phyloP scores from a whole-genome alignment of 2,113 vertebrate species.

The Scomber japonicus region DNA sequence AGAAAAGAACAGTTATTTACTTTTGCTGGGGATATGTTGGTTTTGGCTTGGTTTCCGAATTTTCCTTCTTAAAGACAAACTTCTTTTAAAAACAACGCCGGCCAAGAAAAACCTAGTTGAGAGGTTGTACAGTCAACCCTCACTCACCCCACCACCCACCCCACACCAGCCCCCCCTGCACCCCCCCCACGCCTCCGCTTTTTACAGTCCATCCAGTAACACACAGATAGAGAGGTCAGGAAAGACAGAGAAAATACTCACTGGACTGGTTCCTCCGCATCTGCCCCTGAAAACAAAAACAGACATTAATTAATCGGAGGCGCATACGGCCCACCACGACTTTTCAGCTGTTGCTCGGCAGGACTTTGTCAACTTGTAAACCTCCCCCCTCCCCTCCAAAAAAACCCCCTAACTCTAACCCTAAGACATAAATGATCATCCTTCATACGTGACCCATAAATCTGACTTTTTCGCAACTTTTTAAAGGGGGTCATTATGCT shows the following conservation, averaged over 20 bases:
- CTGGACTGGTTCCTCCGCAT: constrained; percentile 95
- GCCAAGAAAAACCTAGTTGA: constrained; percentile 73
- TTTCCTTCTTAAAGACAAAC: constrained; percentile 64
- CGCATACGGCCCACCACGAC: constrained; percentile 2
- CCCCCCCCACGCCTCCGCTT: background rate
- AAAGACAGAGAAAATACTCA: constrained; percentile 87
- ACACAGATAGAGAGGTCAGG: constrained; percentile 51
- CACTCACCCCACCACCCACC: background rate
- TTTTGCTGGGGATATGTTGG: constrained; percentile 70
- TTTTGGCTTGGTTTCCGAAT: constrained; percentile 69
- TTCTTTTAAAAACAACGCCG: constrained; percentile 67
- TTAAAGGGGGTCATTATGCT: constrained; percentile 1
- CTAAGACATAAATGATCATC: background rate
- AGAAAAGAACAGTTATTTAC: constrained; percentile 64
- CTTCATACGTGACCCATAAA: background rate
- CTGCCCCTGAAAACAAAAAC: constrained; percentile 89
- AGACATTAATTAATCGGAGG: constrained; percentile 75
- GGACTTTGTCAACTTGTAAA: constrained; percentile 7
- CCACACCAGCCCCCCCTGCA: background rate
- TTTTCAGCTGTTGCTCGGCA: constrained; percentile 3
- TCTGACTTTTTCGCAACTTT: constrained; percentile 7
- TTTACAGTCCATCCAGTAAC: constrained; percentile 44
- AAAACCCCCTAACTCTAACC: no score
- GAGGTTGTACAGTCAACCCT: constrained; percentile 47
- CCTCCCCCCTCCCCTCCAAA: no score